These are phyloP conservation scores for Alviniconcha marisindica DNA, from an alignment of 1,140 invertebrate species.

Conservation along the genomic window DNA sequence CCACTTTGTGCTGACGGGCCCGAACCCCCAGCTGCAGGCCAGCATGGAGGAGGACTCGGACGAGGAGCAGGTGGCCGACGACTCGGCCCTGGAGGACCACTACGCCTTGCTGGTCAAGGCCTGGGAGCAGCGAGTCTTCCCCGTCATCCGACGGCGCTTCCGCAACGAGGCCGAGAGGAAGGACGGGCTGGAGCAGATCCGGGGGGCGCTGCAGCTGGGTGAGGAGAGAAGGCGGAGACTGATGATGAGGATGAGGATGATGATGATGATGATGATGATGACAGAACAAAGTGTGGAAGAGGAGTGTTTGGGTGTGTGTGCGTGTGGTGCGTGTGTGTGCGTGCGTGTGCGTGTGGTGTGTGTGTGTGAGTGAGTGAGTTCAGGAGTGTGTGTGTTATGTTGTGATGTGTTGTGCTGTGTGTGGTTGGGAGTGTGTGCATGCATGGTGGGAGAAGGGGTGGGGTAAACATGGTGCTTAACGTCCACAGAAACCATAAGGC, in stretches of 20 bases:
- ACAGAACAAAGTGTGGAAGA: neutral
- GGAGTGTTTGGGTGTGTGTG: too few relatives aligned
- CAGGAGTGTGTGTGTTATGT: too few relatives aligned
- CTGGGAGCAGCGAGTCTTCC: conserved; percentile 77
- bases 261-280: too few relatives aligned
- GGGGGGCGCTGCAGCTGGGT: conserved; percentile 75
- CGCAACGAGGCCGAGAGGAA: conserved; percentile 76
- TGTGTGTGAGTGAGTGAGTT: neutral
- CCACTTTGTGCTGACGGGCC: conserved; percentile 68
- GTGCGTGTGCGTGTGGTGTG: neutral
- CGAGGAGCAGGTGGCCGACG: conserved; percentile 68
- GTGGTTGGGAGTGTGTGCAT: too few relatives aligned
- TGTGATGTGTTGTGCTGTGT: too few relatives aligned
- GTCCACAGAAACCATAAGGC: too few relatives aligned
- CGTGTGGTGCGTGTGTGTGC: neutral
- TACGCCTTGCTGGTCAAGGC: conserved; percentile 75
- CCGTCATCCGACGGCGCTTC: conserved; percentile 75
- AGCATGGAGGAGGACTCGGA: conserved; percentile 70
- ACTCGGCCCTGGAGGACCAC: conserved; percentile 70
- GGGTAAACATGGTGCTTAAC: too few relatives aligned
- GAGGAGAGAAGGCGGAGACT: neutral
- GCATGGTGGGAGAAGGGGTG: too few relatives aligned
- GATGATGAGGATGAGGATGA: too few relatives aligned
- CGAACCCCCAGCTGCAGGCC: conserved; percentile 51
- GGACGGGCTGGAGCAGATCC: conserved; percentile 77